Evolutionary conservation across 2,113 vertebrate species (phyloP), one percentile per base, ranked within the genome.

Genomic region (Takifugu flavidus): DNA sequence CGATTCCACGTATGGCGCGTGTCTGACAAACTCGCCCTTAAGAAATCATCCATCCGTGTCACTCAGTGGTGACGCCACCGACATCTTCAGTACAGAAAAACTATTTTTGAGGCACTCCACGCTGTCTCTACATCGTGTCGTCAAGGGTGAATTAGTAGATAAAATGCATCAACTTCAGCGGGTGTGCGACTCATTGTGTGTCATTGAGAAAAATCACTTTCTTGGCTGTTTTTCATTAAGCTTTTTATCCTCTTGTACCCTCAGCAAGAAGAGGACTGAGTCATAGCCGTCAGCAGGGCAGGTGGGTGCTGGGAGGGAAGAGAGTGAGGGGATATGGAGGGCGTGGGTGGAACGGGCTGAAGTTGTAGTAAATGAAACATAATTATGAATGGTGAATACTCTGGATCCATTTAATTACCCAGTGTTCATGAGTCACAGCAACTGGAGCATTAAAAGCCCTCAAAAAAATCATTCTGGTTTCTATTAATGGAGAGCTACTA

Each of bases 1-100:
- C 43, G 45, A 47, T 47, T 71, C 65, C 47, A 27, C 62, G 58
- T 59, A 25, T 58, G 54, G 62, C 49, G 6, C 42, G 62, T 15
- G 25, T 69, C 65, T 76, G 71, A 71, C 72, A 80, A 59, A 78
- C 80, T 82, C 43, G 65, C 74, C 75, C 85, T 85, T 83, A 79
- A 85, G 81, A 82, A 80, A 74, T 59, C 75, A 82, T 82, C 58
- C 79, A 82, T 77, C 81, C 72, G 54, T 82, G 83, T 85, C 80
- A 74, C 59, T 61, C 68, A 76, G 78, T 70, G 31, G 63, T 84
- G 79, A 82, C 70, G 81, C 80, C 81, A 87, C 69, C 69, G 53
- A 54, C 74, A 61, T 80, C 78, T 85, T 80, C 76, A 58, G 79
- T 80, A 78, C 75, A 10, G 65, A 74, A 72, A 76, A 81, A 78